Conservation (phyloP, 1,140 invertebrate genomes). For the Triops cancriformis region DNA sequence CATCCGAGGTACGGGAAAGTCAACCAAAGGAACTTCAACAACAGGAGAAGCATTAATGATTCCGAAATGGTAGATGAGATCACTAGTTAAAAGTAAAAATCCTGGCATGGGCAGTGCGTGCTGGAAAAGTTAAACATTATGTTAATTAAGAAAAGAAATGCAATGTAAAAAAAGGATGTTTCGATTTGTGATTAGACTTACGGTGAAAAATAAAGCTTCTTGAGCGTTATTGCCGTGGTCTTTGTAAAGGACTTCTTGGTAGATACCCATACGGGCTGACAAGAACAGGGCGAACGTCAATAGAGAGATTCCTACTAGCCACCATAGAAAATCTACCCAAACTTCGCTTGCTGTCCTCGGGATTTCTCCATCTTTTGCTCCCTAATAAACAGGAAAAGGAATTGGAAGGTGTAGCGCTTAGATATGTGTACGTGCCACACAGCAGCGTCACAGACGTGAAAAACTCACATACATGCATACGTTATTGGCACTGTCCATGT, state of each 20-base stretch:
- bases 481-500: too few relatives aligned
- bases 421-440: too few relatives aligned
- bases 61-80: slow-evolving; percentile 60
- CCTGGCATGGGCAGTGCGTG: slow-evolving; percentile 80
- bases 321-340: slow-evolving; percentile 64
- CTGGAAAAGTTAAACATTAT: slow-evolving; percentile 42
- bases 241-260: slow-evolving; percentile 81
- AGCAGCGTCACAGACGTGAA: too few relatives aligned
- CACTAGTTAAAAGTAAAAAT: slow-evolving; percentile 62
- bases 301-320: slow-evolving; percentile 70
- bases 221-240: slow-evolving; percentile 86
- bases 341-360: slow-evolving; percentile 31
- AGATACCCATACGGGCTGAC: slow-evolving; percentile 93
- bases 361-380: neutral
- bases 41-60: slow-evolving; percentile 40
- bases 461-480: too few relatives aligned
- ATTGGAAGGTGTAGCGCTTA: too few relatives aligned
- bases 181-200: slow-evolving; percentile 38
- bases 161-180: too few relatives aligned
- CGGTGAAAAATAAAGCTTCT: slow-evolving; percentile 89
- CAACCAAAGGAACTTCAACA: slow-evolving; percentile 36
- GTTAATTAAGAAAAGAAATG: too few relatives aligned
- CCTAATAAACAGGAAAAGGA: neutral
- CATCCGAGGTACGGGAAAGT: slow-evolving; percentile 56
- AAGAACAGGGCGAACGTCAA: slow-evolving; percentile 81